Evolutionary conservation across 2,113 vertebrate species (phyloP), one percentile per base, ranked within the genome.

Genomic region (Oryctolagus cuniculus): DNA sequence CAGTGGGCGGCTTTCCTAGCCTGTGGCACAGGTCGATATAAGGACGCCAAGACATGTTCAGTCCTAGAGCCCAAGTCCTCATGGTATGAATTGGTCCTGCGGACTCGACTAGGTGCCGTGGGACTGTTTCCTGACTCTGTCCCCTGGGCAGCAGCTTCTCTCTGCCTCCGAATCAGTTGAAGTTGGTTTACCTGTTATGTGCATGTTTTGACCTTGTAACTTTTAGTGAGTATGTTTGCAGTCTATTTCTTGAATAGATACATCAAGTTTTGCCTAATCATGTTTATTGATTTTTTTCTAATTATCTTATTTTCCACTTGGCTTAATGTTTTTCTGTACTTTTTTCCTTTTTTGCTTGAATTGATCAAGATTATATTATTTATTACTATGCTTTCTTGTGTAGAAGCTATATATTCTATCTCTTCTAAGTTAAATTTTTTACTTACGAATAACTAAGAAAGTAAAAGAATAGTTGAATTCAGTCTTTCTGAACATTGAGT

Each of bases 341-440:
- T 82, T 94, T 94, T 85, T 58, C 34, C 19, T 63, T 91, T 84
- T 11, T 79, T 89, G 22, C 63, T 93, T 80, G 7, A 12, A 61
- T 80, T 87, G 55, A 84, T 90, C 17, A 63, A 34, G 49, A 79
- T 73, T 79, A 27, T 53, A 24, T 87, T 75, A 34, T 89, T 82
- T 22, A 53, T 87, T 77, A 77, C 0, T 79, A 22, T 84, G 44
- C 10, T 87, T 83, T 36, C 3, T 73, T 83, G 38, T 3, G 15
- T 90, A 27, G 31, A 82, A 95, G 17, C 34, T 38, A 25, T 15
- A 16, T 90, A 55, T 92, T 64, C 29, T 69, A 15, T 69, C 69
- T 80, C 25, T 69, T 2, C 55, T 75, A 63, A 53, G 4, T 61
- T n/a, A 63, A 86, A 63, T 49, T 72, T 72, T 70, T 77, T 49